Evolutionary conservation across 2,113 vertebrate genomes (phyloP), one percentile per base, ranked within the genome.

Genomic region (Origma solitaria): DNA sequence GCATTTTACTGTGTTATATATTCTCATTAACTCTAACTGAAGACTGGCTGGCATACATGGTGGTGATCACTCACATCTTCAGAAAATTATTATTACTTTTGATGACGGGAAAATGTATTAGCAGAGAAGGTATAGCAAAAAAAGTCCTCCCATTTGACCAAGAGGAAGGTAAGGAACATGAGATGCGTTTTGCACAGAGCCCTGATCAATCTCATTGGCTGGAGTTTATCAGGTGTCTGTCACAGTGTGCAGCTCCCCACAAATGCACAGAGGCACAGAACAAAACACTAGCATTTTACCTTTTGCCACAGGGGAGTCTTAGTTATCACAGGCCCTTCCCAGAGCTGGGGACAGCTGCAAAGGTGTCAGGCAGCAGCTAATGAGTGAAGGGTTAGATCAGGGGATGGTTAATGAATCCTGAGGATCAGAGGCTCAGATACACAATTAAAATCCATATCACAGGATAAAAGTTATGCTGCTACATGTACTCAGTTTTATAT

Each of bases 141-240:
- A n/a, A 66, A 37, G 0, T 2, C 24, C n/a, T 54, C 40, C 27
- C 12, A 25, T 42, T 62, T 62, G n/a, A 61, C 22, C 30, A 60
- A 71, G 33, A 47, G 4, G 15, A 75, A 68, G 23, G 25, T 24
- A 54, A 76, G 27, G 23, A 86, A 35, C 35, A n/a, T 5, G 7
- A 62, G 12, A 47, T 5, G 2, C 22, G 6, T 24, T 69, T 69
- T 82, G 37, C 17, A 28, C 20, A 57, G 22, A 60, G 2, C 6
- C 9, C 20, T 42, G 7, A 35, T 45, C 15, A 23, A 0, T 19
- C 24, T 88, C 24, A 11, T 6, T 25, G 6, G 13, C 16, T 10
- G 25, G 50, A 62, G 22, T 76, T 79, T 72, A 22, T 49, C 30
- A 33, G 23, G 2, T 42, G 5, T 80, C 42, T 73, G 6, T 51